Evolutionary conservation across 2,797 vertebrate species (phyloP).

Genomic region (Linurgus olivaceus): DNA sequence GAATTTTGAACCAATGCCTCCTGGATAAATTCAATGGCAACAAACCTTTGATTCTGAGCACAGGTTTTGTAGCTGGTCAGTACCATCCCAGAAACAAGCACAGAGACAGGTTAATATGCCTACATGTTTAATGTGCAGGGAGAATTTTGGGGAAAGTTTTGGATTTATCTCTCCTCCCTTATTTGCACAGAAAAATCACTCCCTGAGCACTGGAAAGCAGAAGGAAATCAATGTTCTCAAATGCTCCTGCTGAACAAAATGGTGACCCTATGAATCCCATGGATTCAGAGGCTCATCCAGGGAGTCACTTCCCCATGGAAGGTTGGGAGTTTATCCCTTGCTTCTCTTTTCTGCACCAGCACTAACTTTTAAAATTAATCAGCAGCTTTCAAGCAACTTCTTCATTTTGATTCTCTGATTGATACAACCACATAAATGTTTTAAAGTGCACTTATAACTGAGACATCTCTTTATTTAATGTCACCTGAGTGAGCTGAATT

Average conservation of each 20-base stretch:
- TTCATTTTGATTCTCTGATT: neutral
- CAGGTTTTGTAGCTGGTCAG: neutral
- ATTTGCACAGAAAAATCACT: neutral
- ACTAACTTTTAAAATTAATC: neutral
- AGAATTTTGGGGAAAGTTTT: neutral
- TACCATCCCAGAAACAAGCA: neutral
- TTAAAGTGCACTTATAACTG: neutral
- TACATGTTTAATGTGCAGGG: neutral
- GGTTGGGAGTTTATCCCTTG: neutral
- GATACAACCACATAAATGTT: neutral
- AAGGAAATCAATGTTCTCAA: neutral
- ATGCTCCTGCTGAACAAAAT: neutral
- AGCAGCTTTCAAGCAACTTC: neutral
- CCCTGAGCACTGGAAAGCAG: neutral
- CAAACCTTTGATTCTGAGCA: neutral
- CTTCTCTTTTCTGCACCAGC: neutral
- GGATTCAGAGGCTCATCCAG: neutral
- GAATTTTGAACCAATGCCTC: neutral
- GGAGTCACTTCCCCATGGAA: accelerated
- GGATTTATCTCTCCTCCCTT: neutral
- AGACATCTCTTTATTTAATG: neutral
- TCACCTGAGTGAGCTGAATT: neutral
- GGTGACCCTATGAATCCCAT: neutral
- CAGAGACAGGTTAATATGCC: neutral
- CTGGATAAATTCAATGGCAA: neutral